Base-by-base conservation (phyloP, 1,140 invertebrate species). In the Drosophila nasuta region DNA sequence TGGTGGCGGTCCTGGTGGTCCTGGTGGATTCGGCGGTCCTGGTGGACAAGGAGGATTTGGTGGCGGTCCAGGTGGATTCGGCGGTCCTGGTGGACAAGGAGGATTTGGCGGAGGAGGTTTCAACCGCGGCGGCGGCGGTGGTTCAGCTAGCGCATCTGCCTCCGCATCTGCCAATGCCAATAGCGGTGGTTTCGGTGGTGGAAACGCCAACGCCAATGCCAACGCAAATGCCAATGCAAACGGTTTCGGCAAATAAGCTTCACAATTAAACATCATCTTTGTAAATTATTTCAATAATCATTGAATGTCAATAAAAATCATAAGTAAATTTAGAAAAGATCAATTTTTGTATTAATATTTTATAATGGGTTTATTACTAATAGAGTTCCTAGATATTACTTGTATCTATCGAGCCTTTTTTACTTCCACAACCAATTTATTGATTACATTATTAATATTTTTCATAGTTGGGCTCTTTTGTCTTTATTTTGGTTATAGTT, bases 51-150 rank as follows among this genome's bases (percentile, higher is more conserved):
- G 48, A 25, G 48, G 49, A 11, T 52, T 52, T 13, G 51, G 51
- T 1, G 51, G 51, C 5, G 51, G 51, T 8, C 46, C 20, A 2
- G 51, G 28, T 6, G 30, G 25, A 45, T 45, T 13, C 5, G 28
- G 11, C 13, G 58, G 48, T 4, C 15, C 15, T 17, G 56, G 56
- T 2, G 17, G 17, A 0, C 17, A 20, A 20, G 17, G 17, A 20
- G 17, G 17, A 20, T 20, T 20, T 20, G 59, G 57, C 10, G 20
- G 58, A 15, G 28, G 11, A 13, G 13, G 11, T 10, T 45, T 13
- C n/a, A 45, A 45, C n/a, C 8, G 25, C 10, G 51, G 8, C n/a
- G 57, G 45, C 2, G 63, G 54, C n/a, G 56, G 70, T 4, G 64
- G 71, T 8, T 15, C n/a, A 13, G 0, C 20, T 0, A 25, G 20